Evolutionary conservation across 2,888 invertebrate genomes (phyloP).

Genomic region (Latheticus oryzae): DNA sequence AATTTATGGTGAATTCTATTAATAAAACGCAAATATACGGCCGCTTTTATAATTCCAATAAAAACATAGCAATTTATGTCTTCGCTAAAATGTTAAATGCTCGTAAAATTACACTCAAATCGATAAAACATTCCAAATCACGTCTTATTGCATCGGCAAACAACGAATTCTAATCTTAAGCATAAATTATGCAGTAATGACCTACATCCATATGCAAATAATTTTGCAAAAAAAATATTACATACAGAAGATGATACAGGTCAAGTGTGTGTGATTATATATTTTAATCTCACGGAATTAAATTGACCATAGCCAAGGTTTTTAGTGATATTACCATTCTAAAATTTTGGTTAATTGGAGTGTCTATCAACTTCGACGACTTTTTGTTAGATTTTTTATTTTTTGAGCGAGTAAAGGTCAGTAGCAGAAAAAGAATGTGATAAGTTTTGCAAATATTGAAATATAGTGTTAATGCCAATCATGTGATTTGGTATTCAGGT

Average conservation of each 20-base stretch:
- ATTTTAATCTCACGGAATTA: constrained; percentile 37
- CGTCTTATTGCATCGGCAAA: not conserved
- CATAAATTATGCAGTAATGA: constrained; percentile 27
- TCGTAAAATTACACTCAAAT: too few relatives aligned
- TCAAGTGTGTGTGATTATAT: constrained; percentile 35
- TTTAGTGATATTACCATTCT: too few relatives aligned
- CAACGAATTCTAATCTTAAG: constrained; percentile 2
- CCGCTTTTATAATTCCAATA: too few relatives aligned
- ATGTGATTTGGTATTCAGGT: constrained; percentile 38
- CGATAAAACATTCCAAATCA: too few relatives aligned
- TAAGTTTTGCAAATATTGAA: constrained; percentile 28
- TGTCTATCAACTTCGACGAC: too few relatives aligned
- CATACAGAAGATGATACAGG: constrained; percentile 35
- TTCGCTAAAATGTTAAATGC: too few relatives aligned
- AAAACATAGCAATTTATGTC: too few relatives aligned
- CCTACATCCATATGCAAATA: constrained; percentile 30
- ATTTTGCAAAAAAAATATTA: constrained; percentile 29
- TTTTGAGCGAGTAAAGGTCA: too few relatives aligned
- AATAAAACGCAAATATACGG: too few relatives aligned
- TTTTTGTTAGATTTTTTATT: too few relatives aligned
- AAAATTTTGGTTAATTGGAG: too few relatives aligned
- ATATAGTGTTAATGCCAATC: constrained; percentile 32
- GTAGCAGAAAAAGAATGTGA: not conserved
- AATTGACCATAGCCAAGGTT: constrained; percentile 42
- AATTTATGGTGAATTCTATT: too few relatives aligned